Evolutionary conservation across 2,113 vertebrate species (phyloP).

Genomic region (Percina caprodes): DNA sequence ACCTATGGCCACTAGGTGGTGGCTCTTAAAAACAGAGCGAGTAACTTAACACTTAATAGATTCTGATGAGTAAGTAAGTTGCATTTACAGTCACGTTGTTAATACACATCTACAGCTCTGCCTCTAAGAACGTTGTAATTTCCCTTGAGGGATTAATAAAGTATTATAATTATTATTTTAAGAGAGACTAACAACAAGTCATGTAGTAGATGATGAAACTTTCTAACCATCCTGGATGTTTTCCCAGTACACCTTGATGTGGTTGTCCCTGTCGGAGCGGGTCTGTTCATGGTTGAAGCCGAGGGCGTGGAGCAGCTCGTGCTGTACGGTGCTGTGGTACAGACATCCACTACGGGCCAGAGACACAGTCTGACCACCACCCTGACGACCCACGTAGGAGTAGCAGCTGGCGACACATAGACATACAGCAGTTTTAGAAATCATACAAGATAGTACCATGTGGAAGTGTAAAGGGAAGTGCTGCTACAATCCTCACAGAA

Average conservation of each 20-base stretch:
- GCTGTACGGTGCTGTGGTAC: slow-evolving; percentile 70
- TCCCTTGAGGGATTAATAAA: no score
- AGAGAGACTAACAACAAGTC: neutral
- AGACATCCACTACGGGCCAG: slow-evolving; percentile 70
- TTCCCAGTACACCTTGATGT: slow-evolving; percentile 71
- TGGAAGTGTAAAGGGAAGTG: neutral
- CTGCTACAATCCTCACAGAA: neutral
- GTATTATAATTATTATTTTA: no score
- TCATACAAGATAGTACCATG: neutral
- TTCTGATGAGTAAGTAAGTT: neutral
- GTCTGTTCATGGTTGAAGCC: slow-evolving; percentile 85
- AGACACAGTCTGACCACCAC: slow-evolving; percentile 74
- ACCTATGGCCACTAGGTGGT: neutral
- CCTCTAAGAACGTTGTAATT: no score
- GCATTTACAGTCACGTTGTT: neutral
- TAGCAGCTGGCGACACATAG: slow-evolving; percentile 69
- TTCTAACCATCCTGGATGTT: slow-evolving; percentile 69
- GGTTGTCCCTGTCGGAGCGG: slow-evolving; percentile 76
- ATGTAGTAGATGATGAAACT: neutral
- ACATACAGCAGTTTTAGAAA: neutral
- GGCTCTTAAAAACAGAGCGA: neutral
- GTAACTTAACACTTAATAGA: neutral
- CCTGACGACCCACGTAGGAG: slow-evolving; percentile 71
- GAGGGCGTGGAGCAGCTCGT: slow-evolving; percentile 81
- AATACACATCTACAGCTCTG: no score